Conservation (phyloP, 2,888 invertebrate species). For the Venusia cambrica region DNA sequence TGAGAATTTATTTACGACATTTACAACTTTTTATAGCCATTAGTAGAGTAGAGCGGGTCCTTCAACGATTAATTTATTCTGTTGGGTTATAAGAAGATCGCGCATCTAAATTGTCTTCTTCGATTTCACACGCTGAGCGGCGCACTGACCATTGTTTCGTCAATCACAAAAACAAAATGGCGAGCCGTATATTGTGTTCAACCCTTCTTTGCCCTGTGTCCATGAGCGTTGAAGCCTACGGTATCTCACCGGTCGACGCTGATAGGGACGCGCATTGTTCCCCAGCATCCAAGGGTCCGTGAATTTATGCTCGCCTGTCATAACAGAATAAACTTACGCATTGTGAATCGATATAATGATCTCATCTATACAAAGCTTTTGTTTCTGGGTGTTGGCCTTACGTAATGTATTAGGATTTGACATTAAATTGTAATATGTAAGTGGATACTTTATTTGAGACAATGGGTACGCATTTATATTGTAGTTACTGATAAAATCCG, state of each 20-base stretch:
- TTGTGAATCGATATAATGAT: slow-evolving; percentile 78
- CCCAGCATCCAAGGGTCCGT: slow-evolving; percentile 74
- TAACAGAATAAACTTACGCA: slow-evolving; percentile 78
- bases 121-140: slow-evolving; percentile 68
- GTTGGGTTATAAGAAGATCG: slow-evolving; percentile 41
- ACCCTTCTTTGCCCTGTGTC: slow-evolving; percentile 67
- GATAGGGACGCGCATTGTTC: slow-evolving; percentile 69
- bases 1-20: too few relatives aligned
- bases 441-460: slow-evolving; percentile 57
- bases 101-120: slow-evolving; percentile 40
- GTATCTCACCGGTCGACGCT: slow-evolving; percentile 65
- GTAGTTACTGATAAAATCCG: slow-evolving; percentile 44
- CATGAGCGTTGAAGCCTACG: slow-evolving; percentile 59
- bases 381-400: slow-evolving; percentile 73
- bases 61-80: slow-evolving; percentile 39
- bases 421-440: slow-evolving; percentile 54
- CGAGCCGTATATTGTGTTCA: slow-evolving; percentile 58
- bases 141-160: slow-evolving; percentile 69
- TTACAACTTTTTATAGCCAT: too few relatives aligned
- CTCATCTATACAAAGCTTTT: slow-evolving; percentile 69
- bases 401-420: slow-evolving; percentile 68
- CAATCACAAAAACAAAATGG: slow-evolving; percentile 68
- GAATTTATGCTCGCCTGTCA: slow-evolving; percentile 79
- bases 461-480: slow-evolving; percentile 55
- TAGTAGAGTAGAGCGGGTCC: slow-evolving; percentile 2